These are phyloP conservation scores for Bungarus multicinctus DNA, from an alignment of 2,113 vertebrate genomes.

Conservation along the genomic window DNA sequence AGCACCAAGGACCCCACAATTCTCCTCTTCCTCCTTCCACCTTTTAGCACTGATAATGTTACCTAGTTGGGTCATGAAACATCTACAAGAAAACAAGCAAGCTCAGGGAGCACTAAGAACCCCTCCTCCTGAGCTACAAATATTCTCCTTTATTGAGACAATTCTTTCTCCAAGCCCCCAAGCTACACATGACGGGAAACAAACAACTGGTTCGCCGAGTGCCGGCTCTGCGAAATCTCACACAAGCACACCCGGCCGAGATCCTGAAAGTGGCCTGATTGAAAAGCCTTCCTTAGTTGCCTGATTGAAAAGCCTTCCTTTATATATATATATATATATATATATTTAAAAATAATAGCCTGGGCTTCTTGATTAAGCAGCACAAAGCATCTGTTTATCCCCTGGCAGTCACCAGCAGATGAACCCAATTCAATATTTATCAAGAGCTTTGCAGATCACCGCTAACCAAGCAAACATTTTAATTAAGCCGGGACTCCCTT, in stretches of 20 bases:
- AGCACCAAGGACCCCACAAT: no score
- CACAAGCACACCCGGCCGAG: slow-evolving; percentile 75
- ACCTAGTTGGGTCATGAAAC: no score
- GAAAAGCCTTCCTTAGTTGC: slow-evolving; percentile 62
- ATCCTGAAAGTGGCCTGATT: slow-evolving; percentile 73
- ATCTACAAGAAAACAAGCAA: no score
- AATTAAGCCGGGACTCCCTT: slow-evolving; percentile 99
- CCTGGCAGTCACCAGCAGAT: slow-evolving; percentile 94
- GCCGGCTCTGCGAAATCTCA: slow-evolving; percentile 87
- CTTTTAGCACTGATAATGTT: no score
- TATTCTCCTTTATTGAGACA: background rate
- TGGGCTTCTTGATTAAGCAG: slow-evolving; percentile 74
- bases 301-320: slow-evolving; percentile 62
- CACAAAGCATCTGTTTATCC: slow-evolving; percentile 98
- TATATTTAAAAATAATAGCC: slow-evolving; percentile 43
- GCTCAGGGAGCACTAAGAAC: background rate
- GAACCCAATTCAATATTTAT: slow-evolving; percentile 99
- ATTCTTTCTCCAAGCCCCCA: slow-evolving; percentile 18
- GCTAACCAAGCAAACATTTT: slow-evolving; percentile 97
- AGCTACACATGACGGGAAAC: slow-evolving; percentile 69
- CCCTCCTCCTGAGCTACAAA: background rate
- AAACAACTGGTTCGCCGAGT: slow-evolving; percentile 67
- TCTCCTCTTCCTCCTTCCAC: no score
- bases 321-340: no score
- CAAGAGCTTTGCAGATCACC: slow-evolving; percentile 99